Evolutionary conservation across 2,888 invertebrate genomes (phyloP), one percentile per base, ranked within the genome.

Genomic region (Drosophila mayaguana): DNA sequence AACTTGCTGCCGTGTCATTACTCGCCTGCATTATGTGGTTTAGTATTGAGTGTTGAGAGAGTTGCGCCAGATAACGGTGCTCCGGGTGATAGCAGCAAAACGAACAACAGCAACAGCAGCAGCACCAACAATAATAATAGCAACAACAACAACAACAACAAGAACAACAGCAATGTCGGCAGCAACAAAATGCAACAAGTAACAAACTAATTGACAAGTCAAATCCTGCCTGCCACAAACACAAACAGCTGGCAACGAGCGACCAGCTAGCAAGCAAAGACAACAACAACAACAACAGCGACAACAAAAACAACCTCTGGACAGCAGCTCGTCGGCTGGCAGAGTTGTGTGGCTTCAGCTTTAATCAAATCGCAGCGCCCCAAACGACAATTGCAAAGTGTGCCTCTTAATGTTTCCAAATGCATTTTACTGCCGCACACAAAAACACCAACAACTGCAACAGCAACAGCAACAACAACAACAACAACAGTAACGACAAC

Each of bases 121-220:
- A 62, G 38, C 55, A 67, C 18, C 59, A 68, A 54, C 57, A 67
- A 64, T 50, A 59, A 38, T 45, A 67, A 25, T 59, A 68, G 54
- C 32, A 69, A 32, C 43, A 68, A 54, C 50, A 63, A 64, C 59
- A 77, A 55, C 60, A 60, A 25, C 54, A 62, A 43, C 55, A 63
- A 18, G 63, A 69, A 63, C 48, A 67, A 16, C 61, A 68, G 56
- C 66, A 67, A 69, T 62, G 77, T 50, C 50, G 50, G 59, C 60
- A 63, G 34, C 60, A 64, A 63, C 70, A 67, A 74, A 73, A 78
- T 69, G 78, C 78, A 77, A 77, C 76, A 77, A 78, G 63, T 72
- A 79, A 85, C 82, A 81, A 84, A 79, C 89, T 88, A 89, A 88
- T 88, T 89, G 88, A 88, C 88, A 88, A 88, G 80, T 86, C 88